These are phyloP conservation scores for Bugulina stolonifera DNA, from an alignment of 2,888 invertebrate genomes.

Conservation along the genomic window DNA sequence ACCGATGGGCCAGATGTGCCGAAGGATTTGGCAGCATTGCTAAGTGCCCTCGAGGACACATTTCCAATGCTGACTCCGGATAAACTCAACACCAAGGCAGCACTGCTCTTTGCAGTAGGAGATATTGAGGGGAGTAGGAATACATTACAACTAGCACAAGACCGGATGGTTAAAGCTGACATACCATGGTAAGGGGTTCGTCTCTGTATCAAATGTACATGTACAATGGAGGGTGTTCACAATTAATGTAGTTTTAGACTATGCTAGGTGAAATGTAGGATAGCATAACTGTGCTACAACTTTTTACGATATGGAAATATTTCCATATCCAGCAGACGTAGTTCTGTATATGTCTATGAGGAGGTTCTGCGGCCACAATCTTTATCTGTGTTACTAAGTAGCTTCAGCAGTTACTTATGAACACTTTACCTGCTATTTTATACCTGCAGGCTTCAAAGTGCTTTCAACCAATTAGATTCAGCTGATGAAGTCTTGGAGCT, in stretches of 20 bases:
- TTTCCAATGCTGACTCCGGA: neutral
- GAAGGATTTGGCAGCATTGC: neutral
- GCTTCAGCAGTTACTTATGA: no score
- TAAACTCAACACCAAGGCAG: neutral
- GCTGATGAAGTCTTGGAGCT: neutral
- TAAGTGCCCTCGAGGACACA: neutral
- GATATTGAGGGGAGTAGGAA: neutral
- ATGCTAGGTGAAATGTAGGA: no score
- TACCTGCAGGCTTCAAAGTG: neutral
- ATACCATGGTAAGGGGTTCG: conserved; percentile 6
- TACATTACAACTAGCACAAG: neutral
- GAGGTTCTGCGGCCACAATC: no score
- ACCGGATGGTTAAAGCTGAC: neutral
- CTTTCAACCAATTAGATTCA: neutral
- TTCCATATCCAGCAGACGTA: no score
- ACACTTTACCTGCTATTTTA: no score
- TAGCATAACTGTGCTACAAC: no score
- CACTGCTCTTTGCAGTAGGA: neutral
- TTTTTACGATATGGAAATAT: no score
- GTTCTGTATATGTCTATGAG: no score
- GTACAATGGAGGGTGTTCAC: no score
- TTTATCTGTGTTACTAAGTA: no score
- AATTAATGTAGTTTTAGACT: no score
- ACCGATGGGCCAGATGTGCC: neutral
- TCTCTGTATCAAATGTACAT: no score